A percentile compares a stretch with the other conserved stretches of the same genome.
Conservation (phyloP, 2,113 vertebrate species). For the Bos indicus region DNA sequence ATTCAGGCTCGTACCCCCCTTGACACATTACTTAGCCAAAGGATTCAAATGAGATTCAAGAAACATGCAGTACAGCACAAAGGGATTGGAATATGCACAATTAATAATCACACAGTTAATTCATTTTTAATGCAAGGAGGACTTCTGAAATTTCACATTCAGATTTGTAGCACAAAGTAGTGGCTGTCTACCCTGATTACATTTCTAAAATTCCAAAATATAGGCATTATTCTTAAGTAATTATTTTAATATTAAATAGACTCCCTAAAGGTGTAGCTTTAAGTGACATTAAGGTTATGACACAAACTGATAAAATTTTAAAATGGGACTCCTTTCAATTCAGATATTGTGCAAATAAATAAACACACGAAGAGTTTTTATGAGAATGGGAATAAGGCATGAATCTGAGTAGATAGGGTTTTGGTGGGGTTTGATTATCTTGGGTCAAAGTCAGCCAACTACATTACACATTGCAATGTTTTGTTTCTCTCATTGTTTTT, state of each 20-base stretch:
- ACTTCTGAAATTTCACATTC: conserved; percentile 84
- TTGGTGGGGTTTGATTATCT: background rate
- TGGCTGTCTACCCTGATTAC: conserved; percentile 79
- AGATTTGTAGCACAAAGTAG: conserved; percentile 81
- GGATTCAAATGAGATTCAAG: conserved; percentile 98
- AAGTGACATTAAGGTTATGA: conserved; percentile 54
- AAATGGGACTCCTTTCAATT: conserved; percentile 40
- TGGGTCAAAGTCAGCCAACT: background rate
- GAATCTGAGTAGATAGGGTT: background rate
- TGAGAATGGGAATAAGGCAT: background rate
- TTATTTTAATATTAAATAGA: conserved; percentile 14
- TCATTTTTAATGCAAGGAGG: conserved; percentile 95
- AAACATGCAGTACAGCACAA: conserved; percentile 97
- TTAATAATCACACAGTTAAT: conserved; percentile 99
- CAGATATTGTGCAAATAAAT: conserved; percentile 43
- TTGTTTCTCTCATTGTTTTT: background rate
- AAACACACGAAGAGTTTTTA: conserved; percentile 15
- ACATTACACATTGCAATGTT: background rate
- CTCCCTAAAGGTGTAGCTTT: conserved; percentile 46
- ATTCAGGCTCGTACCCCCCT: conserved; percentile 94
- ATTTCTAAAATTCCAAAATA: conserved; percentile 73
- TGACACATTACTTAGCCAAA: conserved; percentile 98
- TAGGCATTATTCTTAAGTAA: conserved; percentile 65
- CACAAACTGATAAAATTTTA: conserved; percentile 59
- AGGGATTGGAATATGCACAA: conserved; percentile 99